A percentile compares a stretch with the other conserved stretches of the same genome.
Evolutionary conservation across 2,797 vertebrate species (phyloP).

Genomic region (Acipenser ruthenus): DNA sequence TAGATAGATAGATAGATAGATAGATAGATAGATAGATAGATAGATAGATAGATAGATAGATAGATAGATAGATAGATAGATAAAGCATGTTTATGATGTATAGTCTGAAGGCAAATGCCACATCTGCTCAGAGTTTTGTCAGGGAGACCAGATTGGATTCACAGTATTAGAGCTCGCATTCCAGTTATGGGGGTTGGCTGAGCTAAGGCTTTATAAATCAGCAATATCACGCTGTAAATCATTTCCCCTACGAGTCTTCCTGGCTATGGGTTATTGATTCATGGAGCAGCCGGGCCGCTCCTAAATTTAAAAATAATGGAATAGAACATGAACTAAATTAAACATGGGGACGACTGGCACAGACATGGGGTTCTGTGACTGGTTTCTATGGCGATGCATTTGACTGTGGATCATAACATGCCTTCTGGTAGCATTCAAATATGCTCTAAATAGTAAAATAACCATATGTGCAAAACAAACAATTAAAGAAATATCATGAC

Average conservation of each 20-base stretch:
- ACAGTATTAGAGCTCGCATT: background rate
- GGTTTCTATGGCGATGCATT: too few relatives aligned
- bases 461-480: too few relatives aligned
- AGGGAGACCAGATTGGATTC: background rate
- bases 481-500: too few relatives aligned
- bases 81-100: constrained; percentile 20
- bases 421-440: too few relatives aligned
- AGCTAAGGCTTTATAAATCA: background rate
- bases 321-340: background rate
- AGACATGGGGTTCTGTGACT: too few relatives aligned
- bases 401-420: too few relatives aligned
- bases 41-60: too few relatives aligned
- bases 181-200: background rate
- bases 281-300: background rate
- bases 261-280: background rate
- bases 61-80: too few relatives aligned
- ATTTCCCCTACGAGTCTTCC: background rate
- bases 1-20: too few relatives aligned
- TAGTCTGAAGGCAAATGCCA: constrained; percentile 26
- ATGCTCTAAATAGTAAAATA: too few relatives aligned
- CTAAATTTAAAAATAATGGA: background rate
- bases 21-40: too few relatives aligned
- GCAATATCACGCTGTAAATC: constrained; percentile 1
- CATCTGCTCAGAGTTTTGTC: background rate
- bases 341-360: background rate